phyloP scores from a whole-genome alignment of 2,113 vertebrate genomes.

The Rhodinocichla rosea region DNA sequence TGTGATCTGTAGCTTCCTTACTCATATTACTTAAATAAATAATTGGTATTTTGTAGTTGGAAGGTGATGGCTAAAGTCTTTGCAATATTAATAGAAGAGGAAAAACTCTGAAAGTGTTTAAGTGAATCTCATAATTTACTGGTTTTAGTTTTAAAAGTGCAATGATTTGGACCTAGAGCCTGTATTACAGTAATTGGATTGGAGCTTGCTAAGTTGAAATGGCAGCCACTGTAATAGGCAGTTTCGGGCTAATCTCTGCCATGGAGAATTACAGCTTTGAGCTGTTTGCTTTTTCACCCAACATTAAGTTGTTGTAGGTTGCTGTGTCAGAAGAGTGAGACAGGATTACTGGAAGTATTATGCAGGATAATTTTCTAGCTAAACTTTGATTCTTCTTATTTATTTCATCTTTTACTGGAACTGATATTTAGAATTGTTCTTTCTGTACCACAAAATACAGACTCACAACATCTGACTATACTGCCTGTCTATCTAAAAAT shows the following conservation, averaged over 20 bases:
- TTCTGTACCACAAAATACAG: neutral
- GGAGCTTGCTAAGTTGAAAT: neutral
- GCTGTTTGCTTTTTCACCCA: conserved; percentile 38
- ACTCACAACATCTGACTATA: neutral
- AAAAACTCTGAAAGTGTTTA: neutral
- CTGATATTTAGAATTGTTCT: neutral
- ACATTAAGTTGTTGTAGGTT: neutral
- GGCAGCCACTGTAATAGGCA: neutral
- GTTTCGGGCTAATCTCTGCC: conserved; percentile 38
- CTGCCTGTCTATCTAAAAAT: neutral
- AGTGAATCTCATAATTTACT: neutral
- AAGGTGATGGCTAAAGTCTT: neutral
- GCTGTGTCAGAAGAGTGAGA: conserved; percentile 2
- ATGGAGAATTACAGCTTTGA: neutral
- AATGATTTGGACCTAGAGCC: neutral
- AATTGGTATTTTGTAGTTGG: neutral
- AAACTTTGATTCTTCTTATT: neutral
- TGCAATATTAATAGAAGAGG: neutral
- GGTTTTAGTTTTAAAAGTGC: neutral
- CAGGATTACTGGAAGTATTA: neutral
- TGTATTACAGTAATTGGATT: conserved; percentile 50
- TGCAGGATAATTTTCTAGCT: neutral
- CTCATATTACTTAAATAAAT: neutral
- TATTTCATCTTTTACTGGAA: neutral
- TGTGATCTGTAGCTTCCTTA: neutral